Evolutionary conservation across 1,140 invertebrate species (phyloP).

Genomic region (Drosophila persimilis): DNA sequence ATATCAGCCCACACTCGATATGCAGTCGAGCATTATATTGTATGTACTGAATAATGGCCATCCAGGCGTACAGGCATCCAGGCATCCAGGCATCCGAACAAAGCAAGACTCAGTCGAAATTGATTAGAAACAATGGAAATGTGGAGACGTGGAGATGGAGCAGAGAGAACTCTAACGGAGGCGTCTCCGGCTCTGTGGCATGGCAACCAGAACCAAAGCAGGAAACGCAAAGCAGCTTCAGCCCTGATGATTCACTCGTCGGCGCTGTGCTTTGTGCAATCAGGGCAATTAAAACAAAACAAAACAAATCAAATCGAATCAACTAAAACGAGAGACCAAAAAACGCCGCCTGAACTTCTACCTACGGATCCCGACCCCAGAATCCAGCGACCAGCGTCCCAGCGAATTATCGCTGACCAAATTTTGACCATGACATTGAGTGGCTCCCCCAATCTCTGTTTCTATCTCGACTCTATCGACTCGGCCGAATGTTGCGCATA

Average conservation of each 20-base stretch:
- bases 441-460: background rate
- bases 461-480: too few species aligned
- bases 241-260: constrained; percentile 31
- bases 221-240: constrained; percentile 30
- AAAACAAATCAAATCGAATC: constrained; percentile 56
- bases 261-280: constrained; percentile 63
- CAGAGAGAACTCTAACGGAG: background rate
- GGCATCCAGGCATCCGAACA: constrained; percentile 17
- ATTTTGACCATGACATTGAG: constrained; percentile 26
- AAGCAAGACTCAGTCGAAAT: constrained; percentile 32
- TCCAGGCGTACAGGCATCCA: background rate
- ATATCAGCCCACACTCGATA: constrained; percentile 18
- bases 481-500: constrained; percentile 36
- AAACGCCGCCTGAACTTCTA: constrained; percentile 6
- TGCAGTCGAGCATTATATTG: background rate
- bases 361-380: background rate
- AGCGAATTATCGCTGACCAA: background rate
- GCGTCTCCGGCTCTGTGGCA: background rate
- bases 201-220: constrained; percentile 11
- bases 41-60: background rate
- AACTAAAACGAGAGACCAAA: constrained; percentile 5
- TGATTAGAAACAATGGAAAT: constrained; percentile 43
- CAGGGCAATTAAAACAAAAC: constrained; percentile 65
- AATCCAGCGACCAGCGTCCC: too few species aligned
- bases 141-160: too few species aligned